A percentile compares a stretch with the other conserved stretches of the same genome.
Conservation (phyloP, 2,113 vertebrate genomes). For the Syrrhaptes paradoxus region DNA sequence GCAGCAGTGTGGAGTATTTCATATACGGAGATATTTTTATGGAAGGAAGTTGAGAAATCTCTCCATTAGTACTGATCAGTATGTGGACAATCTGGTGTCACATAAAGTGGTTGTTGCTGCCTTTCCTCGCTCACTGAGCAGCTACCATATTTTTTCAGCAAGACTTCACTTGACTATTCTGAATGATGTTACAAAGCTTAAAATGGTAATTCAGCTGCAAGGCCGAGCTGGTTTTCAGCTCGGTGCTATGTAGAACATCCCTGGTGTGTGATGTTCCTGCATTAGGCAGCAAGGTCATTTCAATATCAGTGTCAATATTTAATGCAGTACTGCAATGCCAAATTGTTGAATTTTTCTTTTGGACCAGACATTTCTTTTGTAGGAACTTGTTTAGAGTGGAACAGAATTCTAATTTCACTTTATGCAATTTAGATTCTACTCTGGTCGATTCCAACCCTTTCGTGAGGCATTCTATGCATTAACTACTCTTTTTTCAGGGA, state of each 20-base stretch:
- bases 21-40: neutral
- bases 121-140: neutral
- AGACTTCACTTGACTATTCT: neutral
- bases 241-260: neutral
- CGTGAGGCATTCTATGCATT: neutral
- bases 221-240: accelerated
- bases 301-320: neutral
- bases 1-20: neutral
- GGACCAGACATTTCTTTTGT: neutral
- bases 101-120: neutral
- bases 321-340: neutral
- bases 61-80: neutral
- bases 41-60: neutral
- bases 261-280: accelerated
- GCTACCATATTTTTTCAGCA: neutral
- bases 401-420: neutral
- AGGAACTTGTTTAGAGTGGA: neutral
- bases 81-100: neutral
- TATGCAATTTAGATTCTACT: neutral
- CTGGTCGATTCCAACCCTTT: neutral
- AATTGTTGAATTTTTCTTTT: neutral
- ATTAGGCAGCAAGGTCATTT: neutral
- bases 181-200: neutral
- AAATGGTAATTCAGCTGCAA: neutral
- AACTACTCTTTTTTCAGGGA: neutral